These are phyloP conservation scores for Microcebus ravelobensis DNA, from an alignment of 2,113 vertebrate genomes.

Conservation along the genomic window DNA sequence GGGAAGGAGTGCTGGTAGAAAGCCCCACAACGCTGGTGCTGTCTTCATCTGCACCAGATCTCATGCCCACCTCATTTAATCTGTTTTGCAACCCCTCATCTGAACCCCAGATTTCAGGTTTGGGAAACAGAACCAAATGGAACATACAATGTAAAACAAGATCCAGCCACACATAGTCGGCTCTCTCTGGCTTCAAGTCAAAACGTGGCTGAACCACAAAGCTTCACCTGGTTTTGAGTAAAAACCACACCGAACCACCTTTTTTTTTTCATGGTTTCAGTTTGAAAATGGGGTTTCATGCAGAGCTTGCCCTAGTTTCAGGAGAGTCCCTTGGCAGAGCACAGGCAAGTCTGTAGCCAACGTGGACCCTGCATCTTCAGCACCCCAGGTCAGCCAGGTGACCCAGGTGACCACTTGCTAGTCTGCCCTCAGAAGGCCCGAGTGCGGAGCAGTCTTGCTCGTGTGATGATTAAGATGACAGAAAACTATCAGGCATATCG, in stretches of 20 bases:
- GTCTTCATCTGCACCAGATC: not conserved
- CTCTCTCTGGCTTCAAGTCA: constrained; percentile 61
- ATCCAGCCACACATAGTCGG: constrained; percentile 39
- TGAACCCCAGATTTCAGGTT: constrained; percentile 53
- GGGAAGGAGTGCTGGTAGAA: not conserved
- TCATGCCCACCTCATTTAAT: not conserved
- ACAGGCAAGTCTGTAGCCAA: not conserved
- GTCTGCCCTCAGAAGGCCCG: not conserved
- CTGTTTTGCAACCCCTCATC: not conserved
- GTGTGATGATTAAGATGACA: not conserved
- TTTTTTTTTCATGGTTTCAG: constrained; percentile 75
- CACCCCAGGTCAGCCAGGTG: not conserved
- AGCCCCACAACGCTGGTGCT: not conserved
- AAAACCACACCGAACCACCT: constrained; percentile 80
- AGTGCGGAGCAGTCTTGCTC: no score
- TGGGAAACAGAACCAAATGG: constrained; percentile 58
- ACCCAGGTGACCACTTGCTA: not conserved
- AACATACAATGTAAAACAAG: constrained; percentile 18
- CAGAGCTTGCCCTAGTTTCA: constrained; percentile 72
- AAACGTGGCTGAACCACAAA: constrained; percentile 75
- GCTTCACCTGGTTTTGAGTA: constrained; percentile 80
- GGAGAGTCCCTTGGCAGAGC: constrained; percentile 32
- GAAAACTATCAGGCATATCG: not conserved
- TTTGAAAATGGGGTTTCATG: constrained; percentile 77
- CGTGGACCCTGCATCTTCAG: not conserved